These are phyloP conservation scores for Ypsolopha scabrella DNA, from an alignment of 2,888 invertebrate species.

Conservation along the genomic window DNA sequence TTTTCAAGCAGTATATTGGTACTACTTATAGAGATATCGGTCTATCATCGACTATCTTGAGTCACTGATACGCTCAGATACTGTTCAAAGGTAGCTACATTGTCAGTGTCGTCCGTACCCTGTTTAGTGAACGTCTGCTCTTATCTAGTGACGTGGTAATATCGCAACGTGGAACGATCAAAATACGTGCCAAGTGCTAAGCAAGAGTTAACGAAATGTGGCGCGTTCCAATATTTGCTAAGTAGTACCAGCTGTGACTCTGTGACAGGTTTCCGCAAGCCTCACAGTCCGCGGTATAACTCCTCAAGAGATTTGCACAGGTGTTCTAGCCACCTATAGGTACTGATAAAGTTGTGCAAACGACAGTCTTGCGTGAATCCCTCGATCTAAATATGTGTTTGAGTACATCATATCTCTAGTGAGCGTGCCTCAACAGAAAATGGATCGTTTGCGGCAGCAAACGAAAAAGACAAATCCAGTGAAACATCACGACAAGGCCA, in stretches of 20 bases:
- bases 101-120: neutral
- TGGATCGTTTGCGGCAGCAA: conserved; percentile 48
- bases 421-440: conserved; percentile 15
- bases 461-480: conserved; percentile 37
- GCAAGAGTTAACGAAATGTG: neutral
- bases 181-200: neutral
- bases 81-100: neutral
- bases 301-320: conserved; percentile 1
- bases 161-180: neutral
- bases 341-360: neutral
- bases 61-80: neutral
- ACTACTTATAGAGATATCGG: neutral
- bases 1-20: no score
- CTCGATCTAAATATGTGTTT: neutral
- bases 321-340: neutral
- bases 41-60: conserved; percentile 2
- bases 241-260: neutral
- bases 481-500: conserved; percentile 36
- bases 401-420: neutral
- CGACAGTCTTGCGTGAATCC: neutral
- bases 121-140: neutral
- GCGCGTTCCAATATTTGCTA: neutral
- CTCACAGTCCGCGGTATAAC: neutral
- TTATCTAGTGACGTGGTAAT: neutral
- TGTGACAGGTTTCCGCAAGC: neutral